Evolutionary conservation across 1,140 invertebrate species (phyloP), one percentile per base, ranked within the genome.

Genomic region (Drosophila orosa): DNA sequence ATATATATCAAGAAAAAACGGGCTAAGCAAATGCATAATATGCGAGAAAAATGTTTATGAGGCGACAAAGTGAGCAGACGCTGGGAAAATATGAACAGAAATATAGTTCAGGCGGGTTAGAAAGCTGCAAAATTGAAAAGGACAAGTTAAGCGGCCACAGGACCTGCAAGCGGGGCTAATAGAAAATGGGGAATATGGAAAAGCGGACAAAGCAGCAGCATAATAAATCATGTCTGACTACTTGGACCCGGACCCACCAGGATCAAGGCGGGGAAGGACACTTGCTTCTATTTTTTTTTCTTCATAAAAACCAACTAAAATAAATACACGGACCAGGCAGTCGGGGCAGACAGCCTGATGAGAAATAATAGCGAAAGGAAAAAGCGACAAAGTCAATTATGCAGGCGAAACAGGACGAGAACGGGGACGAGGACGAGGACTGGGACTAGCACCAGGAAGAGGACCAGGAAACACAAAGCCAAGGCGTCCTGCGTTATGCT

Each of bases 371-470:
- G 84, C 57, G 71, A 45, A 55, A 60, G 61, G 56, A 59, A 74
- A 69, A 74, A 85, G 79, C 83, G 83, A 87, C 83, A 87, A 87
- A 87, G 83, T 87, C 83, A 87, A 87, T 87, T 87, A 87, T 87
- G 84, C 83, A 87, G 78, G 77, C 69, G 48, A 50, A 74, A 74
- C 77, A 33, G 57, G 25, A 56, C 78, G 40, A 31, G 47, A 5
- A 39, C 37, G 3, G n/a, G n/a, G 19, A 42, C 17, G 39, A 19
- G n/a, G n/a, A 40, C n/a, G 3, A 50, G 42, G 48, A 61, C 12
- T 8, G 12, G 48, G 48, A 74, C 22, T 45, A 25, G 13, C 7
- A 57, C 61, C 75, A 42, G 57, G 27, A 60, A 69, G 42, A 39
- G 50, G 50, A 52, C 13, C 29, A 57, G 56, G 50, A 58, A 44